Base-by-base conservation (phyloP, 2,888 invertebrate genomes). In the Beris morrisii region DNA sequence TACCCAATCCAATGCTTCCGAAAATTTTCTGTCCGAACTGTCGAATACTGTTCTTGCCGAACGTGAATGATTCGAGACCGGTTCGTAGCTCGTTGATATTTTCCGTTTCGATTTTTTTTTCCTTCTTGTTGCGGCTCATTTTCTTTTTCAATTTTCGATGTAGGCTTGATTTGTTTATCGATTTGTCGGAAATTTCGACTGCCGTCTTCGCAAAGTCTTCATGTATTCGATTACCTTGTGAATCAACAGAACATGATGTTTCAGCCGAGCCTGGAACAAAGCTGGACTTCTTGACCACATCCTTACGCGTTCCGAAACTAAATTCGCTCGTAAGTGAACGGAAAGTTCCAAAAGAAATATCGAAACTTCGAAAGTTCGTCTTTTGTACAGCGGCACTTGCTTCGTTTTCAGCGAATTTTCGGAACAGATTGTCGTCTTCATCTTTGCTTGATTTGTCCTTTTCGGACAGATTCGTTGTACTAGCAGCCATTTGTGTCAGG, bases 31-130 rank as follows among this genome's bases (percentile, higher is more conserved):
- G 45, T 22, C 48, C 54, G 15, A 56, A 65, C 15, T 48, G 45
- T 22, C 56, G 54, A 32, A 57, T 50, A 74, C 76, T 56, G 45
- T 78, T 77, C 66, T 79, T 79, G 54, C 77, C 79, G 31, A 80
- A 74, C 7, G 78, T 78, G 66, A 80, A 79, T 22, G 78, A 77
- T 69, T 79, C 80, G 4, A 80, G 70, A 2, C 78, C 77, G 4
- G 78, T 75, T 22, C 79, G 77, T 1, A 80, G 66, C 53, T 75
- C 75, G 48, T 75, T 79, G 4, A 80, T 79, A 43, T 79, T 79
- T 38, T 78, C 77, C 12, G 73, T 74, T 57, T 78, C 76, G 6
- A 72, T 68, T 1, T 73, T 71, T 69, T 77, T 77, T 44, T 75
- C 75, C 32, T 76, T 74, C 48, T 69, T 69, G 5, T n/a, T 38